Evolutionary conservation across 2,797 vertebrate genomes (phyloP).

Genomic region (Myotis findleyi): DNA sequence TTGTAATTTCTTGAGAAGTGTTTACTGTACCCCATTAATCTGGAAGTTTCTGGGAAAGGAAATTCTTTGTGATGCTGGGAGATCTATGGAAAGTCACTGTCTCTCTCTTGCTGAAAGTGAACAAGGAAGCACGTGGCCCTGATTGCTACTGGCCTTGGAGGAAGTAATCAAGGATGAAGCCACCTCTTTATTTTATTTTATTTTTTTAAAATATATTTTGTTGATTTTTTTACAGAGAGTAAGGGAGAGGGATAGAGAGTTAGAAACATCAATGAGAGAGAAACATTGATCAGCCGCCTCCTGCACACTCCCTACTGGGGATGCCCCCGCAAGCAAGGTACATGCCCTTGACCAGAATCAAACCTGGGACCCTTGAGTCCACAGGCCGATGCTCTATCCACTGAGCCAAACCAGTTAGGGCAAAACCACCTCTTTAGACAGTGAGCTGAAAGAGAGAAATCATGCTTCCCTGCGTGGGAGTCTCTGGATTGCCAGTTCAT

Average conservation of each 20-base stretch:
- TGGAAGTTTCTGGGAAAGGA: neutral
- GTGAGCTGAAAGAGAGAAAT: constrained; percentile 1
- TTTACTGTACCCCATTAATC: neutral
- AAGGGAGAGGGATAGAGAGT: no score
- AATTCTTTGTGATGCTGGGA: neutral
- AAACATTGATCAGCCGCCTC: no score
- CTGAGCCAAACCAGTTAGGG: no score
- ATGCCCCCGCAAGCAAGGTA: no score
- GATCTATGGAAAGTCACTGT: neutral
- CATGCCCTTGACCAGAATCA: no score
- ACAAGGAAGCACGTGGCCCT: neutral
- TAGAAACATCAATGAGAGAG: no score
- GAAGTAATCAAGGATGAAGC: neutral
- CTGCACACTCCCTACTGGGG: no score
- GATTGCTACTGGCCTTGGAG: neutral
- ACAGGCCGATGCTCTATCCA: no score
- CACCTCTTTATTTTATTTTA: neutral
- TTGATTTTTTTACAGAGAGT: no score
- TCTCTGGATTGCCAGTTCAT: neutral
- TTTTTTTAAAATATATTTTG: no score
- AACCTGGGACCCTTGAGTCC: no score
- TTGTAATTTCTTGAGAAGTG: neutral
- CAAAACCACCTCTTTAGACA: neutral
- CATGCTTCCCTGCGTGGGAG: neutral
- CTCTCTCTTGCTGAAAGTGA: neutral